Evolutionary conservation across 1,140 invertebrate genomes (phyloP).

Genomic region (Ceratina calcarata): DNA sequence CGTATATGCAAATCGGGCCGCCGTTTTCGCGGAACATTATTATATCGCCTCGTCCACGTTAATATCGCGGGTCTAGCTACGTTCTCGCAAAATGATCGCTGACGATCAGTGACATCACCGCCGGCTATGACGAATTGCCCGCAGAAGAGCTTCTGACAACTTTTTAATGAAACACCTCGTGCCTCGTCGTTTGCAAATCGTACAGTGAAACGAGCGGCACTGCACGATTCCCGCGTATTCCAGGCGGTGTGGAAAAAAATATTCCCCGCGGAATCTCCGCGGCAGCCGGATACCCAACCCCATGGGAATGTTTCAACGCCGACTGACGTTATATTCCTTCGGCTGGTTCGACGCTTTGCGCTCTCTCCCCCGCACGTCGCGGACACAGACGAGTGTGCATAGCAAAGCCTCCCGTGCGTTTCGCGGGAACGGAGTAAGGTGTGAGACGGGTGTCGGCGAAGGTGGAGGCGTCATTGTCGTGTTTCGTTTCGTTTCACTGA

Average conservation of each 20-base stretch:
- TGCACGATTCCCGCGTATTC: background rate
- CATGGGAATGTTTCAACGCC: slow-evolving; percentile 7
- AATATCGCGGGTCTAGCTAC: background rate
- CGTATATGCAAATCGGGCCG: slow-evolving; percentile 56
- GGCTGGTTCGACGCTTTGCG: background rate
- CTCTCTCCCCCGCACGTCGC: slow-evolving; percentile 6
- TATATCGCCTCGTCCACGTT: slow-evolving; percentile 17
- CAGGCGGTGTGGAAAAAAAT: background rate
- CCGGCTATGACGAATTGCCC: background rate
- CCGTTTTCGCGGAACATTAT: slow-evolving; percentile 54
- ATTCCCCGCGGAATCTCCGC: background rate
- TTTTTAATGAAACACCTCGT: slow-evolving; percentile 44
- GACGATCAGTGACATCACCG: slow-evolving; percentile 46
- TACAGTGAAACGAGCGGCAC: background rate
- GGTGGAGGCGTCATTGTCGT: slow-evolving; percentile 65
- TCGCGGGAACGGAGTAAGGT: slow-evolving; percentile 17
- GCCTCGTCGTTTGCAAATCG: background rate
- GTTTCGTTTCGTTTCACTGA: slow-evolving; percentile 57
- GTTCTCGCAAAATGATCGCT: slow-evolving; percentile 29
- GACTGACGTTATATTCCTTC: background rate
- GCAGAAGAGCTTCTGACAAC: slow-evolving; percentile 51
- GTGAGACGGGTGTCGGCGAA: slow-evolving; percentile 48
- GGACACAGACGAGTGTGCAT: background rate
- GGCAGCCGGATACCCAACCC: background rate
- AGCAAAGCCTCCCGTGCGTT: slow-evolving; percentile 34